Percentiles rank a stretch among this genome's conserved stretches.
These are phyloP conservation scores for Diadumene lineata DNA, from an alignment of 92 coral and sea anemone genomes.

Conservation along the genomic window DNA sequence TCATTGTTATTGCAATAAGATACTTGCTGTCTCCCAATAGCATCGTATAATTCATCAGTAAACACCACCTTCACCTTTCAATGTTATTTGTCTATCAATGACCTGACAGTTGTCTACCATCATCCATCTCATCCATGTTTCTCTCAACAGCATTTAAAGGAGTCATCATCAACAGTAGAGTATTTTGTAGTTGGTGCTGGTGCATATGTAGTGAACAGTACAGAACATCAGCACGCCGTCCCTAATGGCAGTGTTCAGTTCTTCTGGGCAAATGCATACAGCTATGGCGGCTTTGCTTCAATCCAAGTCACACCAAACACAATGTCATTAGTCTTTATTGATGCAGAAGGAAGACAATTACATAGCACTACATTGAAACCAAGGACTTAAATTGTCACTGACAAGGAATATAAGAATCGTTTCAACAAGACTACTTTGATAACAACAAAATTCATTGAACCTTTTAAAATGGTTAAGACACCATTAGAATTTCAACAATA, in stretches of 20 bases:
- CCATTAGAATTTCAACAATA: too few relatives aligned
- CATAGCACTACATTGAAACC: conserved; percentile 62
- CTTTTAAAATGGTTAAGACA: too few relatives aligned
- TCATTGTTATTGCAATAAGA: too few relatives aligned
- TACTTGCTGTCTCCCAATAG: too few relatives aligned
- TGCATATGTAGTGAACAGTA: conserved; percentile 47
- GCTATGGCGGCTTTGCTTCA: conserved; percentile 80
- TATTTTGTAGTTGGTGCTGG: conserved; percentile 89
- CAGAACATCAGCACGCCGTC: conserved; percentile 46
- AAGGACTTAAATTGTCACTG: conserved; percentile 12
- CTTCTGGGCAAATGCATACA: conserved; percentile 79
- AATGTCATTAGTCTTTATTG: conserved; percentile 69
- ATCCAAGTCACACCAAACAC: conserved; percentile 50
- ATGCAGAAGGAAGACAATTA: conserved; percentile 64
- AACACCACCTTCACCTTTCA: too few relatives aligned
- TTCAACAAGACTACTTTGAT: background rate
- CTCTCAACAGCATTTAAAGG: conserved; percentile 78
- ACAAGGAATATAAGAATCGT: background rate
- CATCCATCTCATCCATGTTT: too few relatives aligned
- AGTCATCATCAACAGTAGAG: conserved; percentile 69
- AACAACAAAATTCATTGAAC: too few relatives aligned
- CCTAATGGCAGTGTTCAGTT: conserved; percentile 72
- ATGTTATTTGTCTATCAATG: too few relatives aligned
- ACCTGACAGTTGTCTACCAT: too few relatives aligned
- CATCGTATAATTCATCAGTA: too few relatives aligned